Base-by-base conservation (phyloP, 2,888 invertebrate genomes). In the Drosophila ustulata region DNA sequence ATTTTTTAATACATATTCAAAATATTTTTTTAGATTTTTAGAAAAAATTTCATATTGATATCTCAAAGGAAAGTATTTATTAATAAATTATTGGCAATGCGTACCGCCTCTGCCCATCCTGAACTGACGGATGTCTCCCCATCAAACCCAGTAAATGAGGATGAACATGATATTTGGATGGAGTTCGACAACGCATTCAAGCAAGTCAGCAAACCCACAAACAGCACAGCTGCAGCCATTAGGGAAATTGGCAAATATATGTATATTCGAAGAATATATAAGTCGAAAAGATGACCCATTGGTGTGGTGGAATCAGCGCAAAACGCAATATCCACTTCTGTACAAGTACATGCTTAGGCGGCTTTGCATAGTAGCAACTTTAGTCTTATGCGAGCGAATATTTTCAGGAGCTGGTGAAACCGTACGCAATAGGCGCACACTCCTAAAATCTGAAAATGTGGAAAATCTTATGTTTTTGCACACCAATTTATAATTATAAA, bases 341-440 rank as follows among this genome's bases (percentile, higher is more conserved):
- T 43, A 47, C n/a, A 11, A 13, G n/a, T 53, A 25, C 3, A 39
- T 46, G 52, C 37, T 62, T 0, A 55, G 49, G 28, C 63, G 63
- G n/a, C 58, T 58, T 46, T 58, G 39, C 32, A 30, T 58, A 41
- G 13, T 41, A 3, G 57, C 57, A 25, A 57, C 64, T 51, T 65
- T 51, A 13, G 57, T 65, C 45, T 57, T 46, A 43, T 63, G 55
- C 28, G 55, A 63, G 8, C 49, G 46, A 4, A 28, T 59, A 49
- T 66, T 66, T 53, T 53, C 58, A 30, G 18, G 32, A 26, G 65
- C 65, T 9, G 65, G 58, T 25, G 41, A 49, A 49, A 49, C 13
- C n/a, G n/a, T n/a, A n/a, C n/a, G n/a, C n/a, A n/a, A n/a, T n/a
- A n/a, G n/a, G n/a, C n/a, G n/a, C n/a, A n/a, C n/a, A n/a, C n/a